phyloP scores from a whole-genome alignment of 2,797 vertebrate species.

The Mormyrus proboscirostris region DNA sequence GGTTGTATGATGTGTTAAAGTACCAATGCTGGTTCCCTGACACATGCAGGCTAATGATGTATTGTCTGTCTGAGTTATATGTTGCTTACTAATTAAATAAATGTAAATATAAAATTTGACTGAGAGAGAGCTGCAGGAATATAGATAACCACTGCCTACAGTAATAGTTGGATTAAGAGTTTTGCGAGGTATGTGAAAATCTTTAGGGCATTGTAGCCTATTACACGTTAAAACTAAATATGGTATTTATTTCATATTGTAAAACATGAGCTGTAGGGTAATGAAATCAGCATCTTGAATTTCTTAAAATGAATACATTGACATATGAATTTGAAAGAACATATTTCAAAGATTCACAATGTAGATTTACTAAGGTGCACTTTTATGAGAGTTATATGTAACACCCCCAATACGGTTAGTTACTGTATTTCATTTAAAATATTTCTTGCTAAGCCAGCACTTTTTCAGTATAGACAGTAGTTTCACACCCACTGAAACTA shows the following conservation, averaged over 20 bases:
- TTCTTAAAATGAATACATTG: not conserved
- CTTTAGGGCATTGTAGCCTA: not conserved
- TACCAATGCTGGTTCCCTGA: not conserved
- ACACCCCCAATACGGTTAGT: not conserved
- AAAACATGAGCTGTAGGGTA: not conserved
- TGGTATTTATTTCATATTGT: not conserved
- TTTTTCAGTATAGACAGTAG: not conserved
- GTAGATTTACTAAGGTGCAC: not conserved
- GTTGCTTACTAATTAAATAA: not conserved
- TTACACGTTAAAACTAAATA: not conserved
- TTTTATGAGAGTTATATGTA: not conserved
- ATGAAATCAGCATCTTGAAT: not conserved
- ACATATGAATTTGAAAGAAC: not conserved
- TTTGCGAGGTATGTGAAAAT: not conserved
- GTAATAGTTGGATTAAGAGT: not conserved
- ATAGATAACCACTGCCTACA: not conserved
- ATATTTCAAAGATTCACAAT: not conserved
- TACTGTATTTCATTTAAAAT: not conserved
- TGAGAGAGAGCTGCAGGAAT: not conserved
- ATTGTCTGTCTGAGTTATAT: not conserved
- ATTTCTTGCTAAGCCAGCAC: not conserved
- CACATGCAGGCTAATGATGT: not conserved
- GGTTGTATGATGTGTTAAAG: not conserved
- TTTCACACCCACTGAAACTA: not conserved
- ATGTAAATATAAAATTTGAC: not conserved